phyloP scores from a whole-genome alignment of 2,888 invertebrate species.

The Epistrophe eligans region DNA sequence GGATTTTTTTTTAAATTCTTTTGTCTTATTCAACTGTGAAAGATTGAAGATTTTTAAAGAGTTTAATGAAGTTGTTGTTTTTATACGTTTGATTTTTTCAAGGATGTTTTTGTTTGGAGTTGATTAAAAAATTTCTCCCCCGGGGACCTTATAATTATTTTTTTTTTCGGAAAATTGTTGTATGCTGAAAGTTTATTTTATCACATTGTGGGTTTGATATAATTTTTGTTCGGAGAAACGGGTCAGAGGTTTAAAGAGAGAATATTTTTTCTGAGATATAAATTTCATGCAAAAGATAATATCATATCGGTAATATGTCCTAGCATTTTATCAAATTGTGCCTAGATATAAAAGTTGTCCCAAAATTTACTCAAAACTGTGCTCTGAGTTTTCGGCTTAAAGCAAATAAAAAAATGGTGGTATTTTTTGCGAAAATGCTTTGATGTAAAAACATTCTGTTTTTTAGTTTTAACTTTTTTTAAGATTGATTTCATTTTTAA shows the following conservation, averaged over 20 bases:
- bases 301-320: too few relatives aligned
- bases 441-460: too few relatives aligned
- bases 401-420: too few relatives aligned
- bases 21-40: slow-evolving; percentile 33
- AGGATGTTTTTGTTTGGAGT: slow-evolving; percentile 28
- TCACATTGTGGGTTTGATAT: not conserved
- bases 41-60: slow-evolving; percentile 39
- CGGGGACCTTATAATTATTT: slow-evolving; percentile 29
- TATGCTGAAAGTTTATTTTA: not conserved
- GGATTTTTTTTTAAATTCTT: slow-evolving; percentile 21
- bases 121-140: slow-evolving; percentile 27
- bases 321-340: too few relatives aligned
- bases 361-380: too few relatives aligned
- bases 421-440: too few relatives aligned
- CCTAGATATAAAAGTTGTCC: too few relatives aligned
- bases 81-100: slow-evolving; percentile 4
- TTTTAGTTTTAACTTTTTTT: not conserved
- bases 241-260: not conserved
- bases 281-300: not conserved
- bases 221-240: not conserved
- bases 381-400: too few relatives aligned
- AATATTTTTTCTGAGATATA: not conserved
- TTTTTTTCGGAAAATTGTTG: not conserved
- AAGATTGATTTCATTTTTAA: not conserved
- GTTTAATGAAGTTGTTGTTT: slow-evolving; percentile 29